Base-by-base conservation (phyloP, 2,797 vertebrate genomes). In the Borostomias antarcticus region DNA sequence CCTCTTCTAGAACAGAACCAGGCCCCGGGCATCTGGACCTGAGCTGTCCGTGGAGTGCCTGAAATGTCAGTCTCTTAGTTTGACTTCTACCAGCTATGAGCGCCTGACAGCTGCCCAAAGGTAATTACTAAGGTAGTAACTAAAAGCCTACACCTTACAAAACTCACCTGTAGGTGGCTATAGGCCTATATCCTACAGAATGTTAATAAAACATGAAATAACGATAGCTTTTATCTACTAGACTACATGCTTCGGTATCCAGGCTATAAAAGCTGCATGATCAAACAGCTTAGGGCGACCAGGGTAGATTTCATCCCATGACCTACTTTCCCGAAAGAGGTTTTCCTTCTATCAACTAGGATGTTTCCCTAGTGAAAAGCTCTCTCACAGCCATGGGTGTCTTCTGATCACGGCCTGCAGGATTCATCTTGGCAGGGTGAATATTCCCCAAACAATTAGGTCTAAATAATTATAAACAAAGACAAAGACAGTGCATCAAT, bases 311-410 rank as follows among this genome's bases (percentile, higher is more conserved):
- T 72, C 77, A 74, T 80, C 67, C 76, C 75, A 53, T 90, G 89
- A 90, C 90, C 90, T 88, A 92, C 84, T 88, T 91, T 83, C 64
- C n/a, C 33, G 28, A 76, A 80, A 76, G 68, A 83, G 85, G 69
- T 82, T 84, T 87, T 86, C 76, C 62, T 85, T 72, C 65, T 75
- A 75, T 65, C 58, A 66, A 50, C 64, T 65, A 32, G 40, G 58
- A 52, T 50, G 50, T 13, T 21, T 6, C 15, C 9, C 19, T 4
- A 25, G 11, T 25, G 6, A 23, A 11, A 11, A 25, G n/a, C n/a
- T n/a, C n/a, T n/a, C n/a, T n/a, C n/a, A n/a, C n/a, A n/a, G n/a
- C n/a, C n/a, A n/a, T n/a, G n/a, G n/a, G n/a, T n/a, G n/a, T n/a
- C n/a, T n/a, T n/a, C n/a, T n/a, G n/a, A n/a, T n/a, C n/a, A n/a